Conservation (phyloP, 2,888 invertebrate genomes). For the Drosophila borborema region DNA sequence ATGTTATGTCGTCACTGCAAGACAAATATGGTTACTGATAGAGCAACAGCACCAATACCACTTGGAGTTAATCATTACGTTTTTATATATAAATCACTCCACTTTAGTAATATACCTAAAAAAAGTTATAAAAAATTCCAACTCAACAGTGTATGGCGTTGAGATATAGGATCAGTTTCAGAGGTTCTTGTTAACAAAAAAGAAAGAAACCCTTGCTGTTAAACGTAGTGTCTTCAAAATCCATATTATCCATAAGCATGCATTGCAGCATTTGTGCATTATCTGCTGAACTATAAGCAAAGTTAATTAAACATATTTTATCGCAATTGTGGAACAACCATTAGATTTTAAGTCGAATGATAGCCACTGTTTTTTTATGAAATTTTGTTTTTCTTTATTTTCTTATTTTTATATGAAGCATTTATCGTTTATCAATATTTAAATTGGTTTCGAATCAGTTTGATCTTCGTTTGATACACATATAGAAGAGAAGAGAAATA, state of each 20-base stretch:
- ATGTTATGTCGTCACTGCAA: constrained; percentile 96
- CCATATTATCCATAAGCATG: constrained; percentile 33
- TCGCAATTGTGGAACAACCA: constrained; percentile 53
- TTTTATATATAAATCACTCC: constrained; percentile 55
- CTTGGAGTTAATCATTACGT: constrained; percentile 46
- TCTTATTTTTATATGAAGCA: constrained; percentile 34
- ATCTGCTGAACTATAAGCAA: constrained; percentile 36
- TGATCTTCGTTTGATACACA: constrained; percentile 9
- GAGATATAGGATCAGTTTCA: constrained; percentile 27
- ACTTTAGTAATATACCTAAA: constrained; percentile 58
- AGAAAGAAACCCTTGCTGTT: constrained; percentile 30
- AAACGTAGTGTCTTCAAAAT: constrained; percentile 68
- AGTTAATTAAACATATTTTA: constrained; percentile 30
- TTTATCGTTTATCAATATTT: constrained; percentile 38
- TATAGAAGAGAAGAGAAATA: constrained; percentile 36
- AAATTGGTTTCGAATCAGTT: constrained; percentile 21
- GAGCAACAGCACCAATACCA: constrained; percentile 16
- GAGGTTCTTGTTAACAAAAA: constrained; percentile 37
- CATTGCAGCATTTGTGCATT: constrained; percentile 45
- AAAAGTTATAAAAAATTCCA: constrained; percentile 60
- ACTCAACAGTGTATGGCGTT: constrained; percentile 39
- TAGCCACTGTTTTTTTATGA: constrained; percentile 43
- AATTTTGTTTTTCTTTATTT: constrained; percentile 18
- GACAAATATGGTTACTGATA: constrained; percentile 89
- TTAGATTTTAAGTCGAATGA: constrained; percentile 50